A percentile compares a stretch with the other conserved stretches of the same genome.
phyloP scores from a whole-genome alignment of 2,888 invertebrate genomes.

The Pyrocoelia pectoralis region DNA sequence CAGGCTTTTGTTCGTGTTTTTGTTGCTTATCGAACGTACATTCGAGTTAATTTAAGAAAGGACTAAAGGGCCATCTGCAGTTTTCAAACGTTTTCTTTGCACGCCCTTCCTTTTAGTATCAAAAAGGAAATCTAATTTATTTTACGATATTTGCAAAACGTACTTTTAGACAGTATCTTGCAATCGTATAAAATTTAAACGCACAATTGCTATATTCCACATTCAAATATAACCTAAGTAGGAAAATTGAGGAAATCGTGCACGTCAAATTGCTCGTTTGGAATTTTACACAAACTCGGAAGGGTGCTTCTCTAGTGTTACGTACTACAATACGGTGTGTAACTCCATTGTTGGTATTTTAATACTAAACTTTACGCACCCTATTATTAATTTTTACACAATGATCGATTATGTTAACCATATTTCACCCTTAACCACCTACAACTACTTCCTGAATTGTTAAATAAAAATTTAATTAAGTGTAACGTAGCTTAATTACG shows the following conservation, averaged over 20 bases:
- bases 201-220: not conserved
- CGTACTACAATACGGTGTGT: not conserved
- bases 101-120: slow-evolving; percentile 7
- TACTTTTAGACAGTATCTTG: not conserved
- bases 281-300: not conserved
- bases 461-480: slow-evolving; percentile 4
- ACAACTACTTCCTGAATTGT: not conserved
- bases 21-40: slow-evolving; percentile 16
- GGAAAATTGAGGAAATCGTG: slow-evolving; percentile 4
- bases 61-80: slow-evolving; percentile 14
- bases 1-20: slow-evolving; percentile 18
- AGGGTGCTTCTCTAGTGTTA: not conserved
- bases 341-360: not conserved
- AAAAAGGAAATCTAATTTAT: slow-evolving; percentile 13
- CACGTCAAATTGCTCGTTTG: not conserved
- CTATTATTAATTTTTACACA: slow-evolving; percentile 1
- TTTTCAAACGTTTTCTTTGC: slow-evolving; percentile 10
- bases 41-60: slow-evolving; percentile 20
- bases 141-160: not conserved
- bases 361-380: not conserved
- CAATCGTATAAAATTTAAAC: not conserved
- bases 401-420: not conserved
- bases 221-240: not conserved
- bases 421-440: not conserved
- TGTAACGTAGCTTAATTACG: not conserved